Percentiles rank a stretch among this genome's conserved stretches.
Conservation (phyloP, 2,113 vertebrate genomes). For the Isichthys henryi region DNA sequence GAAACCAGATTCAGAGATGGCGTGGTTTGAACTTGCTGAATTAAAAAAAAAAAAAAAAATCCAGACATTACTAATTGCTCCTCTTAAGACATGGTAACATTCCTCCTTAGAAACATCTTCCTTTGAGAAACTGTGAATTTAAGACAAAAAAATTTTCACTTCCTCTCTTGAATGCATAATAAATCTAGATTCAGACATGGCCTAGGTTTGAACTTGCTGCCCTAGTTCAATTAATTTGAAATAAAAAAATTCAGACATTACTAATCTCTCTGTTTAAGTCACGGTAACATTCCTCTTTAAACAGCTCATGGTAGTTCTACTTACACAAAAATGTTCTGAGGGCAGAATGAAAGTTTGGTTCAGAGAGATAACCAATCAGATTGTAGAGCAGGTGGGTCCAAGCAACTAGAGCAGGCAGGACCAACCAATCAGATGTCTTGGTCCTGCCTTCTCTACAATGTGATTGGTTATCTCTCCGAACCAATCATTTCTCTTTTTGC, state of each 20-base stretch:
- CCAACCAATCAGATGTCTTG: too few species aligned
- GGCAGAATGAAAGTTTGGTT: too few species aligned
- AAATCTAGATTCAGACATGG: neutral
- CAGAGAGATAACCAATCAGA: too few species aligned
- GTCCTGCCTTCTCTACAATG: too few species aligned
- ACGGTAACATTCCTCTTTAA: neutral
- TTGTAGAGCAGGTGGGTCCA: too few species aligned
- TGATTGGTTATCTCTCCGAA: too few species aligned
- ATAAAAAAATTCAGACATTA: neutral
- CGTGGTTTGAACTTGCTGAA: neutral
- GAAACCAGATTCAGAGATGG: neutral
- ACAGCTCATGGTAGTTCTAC: too few species aligned
- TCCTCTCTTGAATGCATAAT: neutral
- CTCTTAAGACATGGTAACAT: neutral
- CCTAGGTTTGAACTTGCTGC: slow-evolving; percentile 7
- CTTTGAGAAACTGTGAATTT: neutral
- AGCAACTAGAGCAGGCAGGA: too few species aligned
- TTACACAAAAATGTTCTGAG: too few species aligned
- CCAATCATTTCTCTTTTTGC: too few species aligned
- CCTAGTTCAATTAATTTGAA: neutral
- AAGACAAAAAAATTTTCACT: neutral
- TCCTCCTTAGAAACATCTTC: neutral
- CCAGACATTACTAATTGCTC: neutral
- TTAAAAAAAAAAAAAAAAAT: neutral
- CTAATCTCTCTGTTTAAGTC: neutral